Base-by-base conservation (phyloP, 1,140 invertebrate genomes). In the Phenacoccus solenopsis region DNA sequence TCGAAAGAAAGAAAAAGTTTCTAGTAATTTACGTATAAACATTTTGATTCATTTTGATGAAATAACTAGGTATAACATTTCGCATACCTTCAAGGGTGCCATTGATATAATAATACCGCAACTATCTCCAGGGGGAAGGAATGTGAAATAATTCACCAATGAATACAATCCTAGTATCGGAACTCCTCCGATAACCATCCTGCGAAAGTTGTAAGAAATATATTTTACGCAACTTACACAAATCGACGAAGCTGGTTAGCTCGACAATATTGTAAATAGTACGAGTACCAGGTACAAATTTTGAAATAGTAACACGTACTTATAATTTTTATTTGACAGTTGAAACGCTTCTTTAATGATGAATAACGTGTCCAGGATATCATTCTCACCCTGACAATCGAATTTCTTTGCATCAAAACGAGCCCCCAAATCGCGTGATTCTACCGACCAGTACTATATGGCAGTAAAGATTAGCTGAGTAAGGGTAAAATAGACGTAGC, bases 251-350 rank as follows among this genome's bases (percentile, higher is more conserved):
- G n/a, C n/a, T n/a, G 38, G 16, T 49, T 49, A 2, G 5, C 38
- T 49, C n/a, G n/a, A n/a, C n/a, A n/a, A n/a, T n/a, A n/a, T n/a
- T n/a, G n/a, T n/a, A n/a, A n/a, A n/a, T n/a, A n/a, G n/a, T n/a
- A n/a, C n/a, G n/a, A n/a, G n/a, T n/a, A n/a, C n/a, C 35, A 10
- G 35, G 35, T 38, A 61, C 20, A 20, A 30, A 12, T 68, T 30
- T 32, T 32, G 27, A 70, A n/a, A n/a, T n/a, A n/a, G n/a, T n/a
- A n/a, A n/a, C n/a, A n/a, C n/a, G 76, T 72, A 81, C 81, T 78
- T 77, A 74, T 80, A 79, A 74, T 82, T 83, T 72, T 80, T 80
- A 74, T 77, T 78, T 70, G 82, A 80, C 0, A 79, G 78, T 22
- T 78, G 76, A 57, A 81, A 76, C 25, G 82, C 76, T 71, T 81